Base-by-base conservation (phyloP, 2,113 vertebrate genomes). In the Willisornis vidua region DNA sequence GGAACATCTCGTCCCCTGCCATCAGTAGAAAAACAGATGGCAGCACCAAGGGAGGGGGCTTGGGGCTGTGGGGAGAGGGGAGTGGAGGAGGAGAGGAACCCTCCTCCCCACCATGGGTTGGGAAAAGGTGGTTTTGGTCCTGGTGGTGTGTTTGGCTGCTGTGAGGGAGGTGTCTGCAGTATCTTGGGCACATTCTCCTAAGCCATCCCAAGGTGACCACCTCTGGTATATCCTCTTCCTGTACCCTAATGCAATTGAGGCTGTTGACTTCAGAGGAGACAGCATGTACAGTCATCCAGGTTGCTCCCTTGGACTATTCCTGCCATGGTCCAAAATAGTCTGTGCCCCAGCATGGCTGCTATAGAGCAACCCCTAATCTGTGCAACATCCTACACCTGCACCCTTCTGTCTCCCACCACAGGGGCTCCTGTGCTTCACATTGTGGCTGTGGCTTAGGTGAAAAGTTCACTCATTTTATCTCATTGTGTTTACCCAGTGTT, bases 11-110 rank as follows among this genome's bases (percentile, higher is more conserved):
- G 81, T 97, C 94, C 94, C 67, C 90, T 96, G 96, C 96, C 97
- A 96, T 97, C 94, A 97, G 95, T 88, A 97, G 93, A 95, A 98
- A 98, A 98, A 94, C 97, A 98, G 97, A 97, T 97, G 97, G 97
- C 67, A 46, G 86, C 49, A 70, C 45, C 17, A 23, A 46, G 29
- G 71, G 51, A 91, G 80, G 48, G 72, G 84, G 29, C 48, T 86
- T 76, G 58, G 61, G 82, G 41, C 85, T 97, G 91, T 85, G 77
- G 66, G 46, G 63, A 88, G 79, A 95, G 76, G 18, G 25, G 22
- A 89, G 28, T 55, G 49, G 52, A 77, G 51, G 54, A 73, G 66
- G 41, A 77, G 48, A 59, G 41, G 62, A 85, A 23, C 13, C 10
- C 33, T 87, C 66, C 48, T 85, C 18, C 39, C 29, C 3, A 0